These are phyloP conservation scores for Meloidogyne hapla DNA, from an alignment of 1,140 invertebrate genomes.

Conservation along the genomic window DNA sequence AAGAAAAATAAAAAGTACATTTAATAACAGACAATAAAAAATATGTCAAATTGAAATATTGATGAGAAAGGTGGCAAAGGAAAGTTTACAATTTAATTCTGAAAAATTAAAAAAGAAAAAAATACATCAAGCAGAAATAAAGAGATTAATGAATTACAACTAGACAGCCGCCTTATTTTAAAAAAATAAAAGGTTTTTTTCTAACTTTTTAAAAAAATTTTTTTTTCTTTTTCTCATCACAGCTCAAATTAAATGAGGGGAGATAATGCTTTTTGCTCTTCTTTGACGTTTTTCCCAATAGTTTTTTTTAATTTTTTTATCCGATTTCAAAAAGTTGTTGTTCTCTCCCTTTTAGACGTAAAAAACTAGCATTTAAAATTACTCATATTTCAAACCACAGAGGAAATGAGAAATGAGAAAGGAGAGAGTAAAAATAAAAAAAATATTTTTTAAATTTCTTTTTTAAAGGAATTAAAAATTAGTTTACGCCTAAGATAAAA, in stretches of 20 bases:
- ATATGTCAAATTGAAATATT: no score
- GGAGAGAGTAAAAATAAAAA: background rate
- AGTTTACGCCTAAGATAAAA: background rate
- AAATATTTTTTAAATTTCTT: background rate
- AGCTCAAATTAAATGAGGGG: background rate
- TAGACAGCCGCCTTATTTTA: no score
- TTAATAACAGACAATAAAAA: no score
- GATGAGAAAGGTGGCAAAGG: no score
- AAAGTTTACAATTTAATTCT: no score
- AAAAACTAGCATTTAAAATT: background rate
- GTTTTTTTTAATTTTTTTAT: background rate
- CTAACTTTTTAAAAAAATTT: background rate
- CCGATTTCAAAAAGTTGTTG: background rate
- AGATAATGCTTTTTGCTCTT: background rate
- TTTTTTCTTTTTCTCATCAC: no score
- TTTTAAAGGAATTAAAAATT: conserved; percentile 4
- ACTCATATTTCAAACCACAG: background rate
- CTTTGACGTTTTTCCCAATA: background rate
- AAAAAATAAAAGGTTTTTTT: no score
- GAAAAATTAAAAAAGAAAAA: no score
- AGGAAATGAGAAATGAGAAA: background rate
- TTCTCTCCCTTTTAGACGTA: background rate
- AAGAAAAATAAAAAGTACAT: background rate
- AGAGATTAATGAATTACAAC: no score
- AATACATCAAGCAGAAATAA: no score